Conservation (phyloP, 1,140 invertebrate species). For the Bursaphelenchus mucronatus region DNA sequence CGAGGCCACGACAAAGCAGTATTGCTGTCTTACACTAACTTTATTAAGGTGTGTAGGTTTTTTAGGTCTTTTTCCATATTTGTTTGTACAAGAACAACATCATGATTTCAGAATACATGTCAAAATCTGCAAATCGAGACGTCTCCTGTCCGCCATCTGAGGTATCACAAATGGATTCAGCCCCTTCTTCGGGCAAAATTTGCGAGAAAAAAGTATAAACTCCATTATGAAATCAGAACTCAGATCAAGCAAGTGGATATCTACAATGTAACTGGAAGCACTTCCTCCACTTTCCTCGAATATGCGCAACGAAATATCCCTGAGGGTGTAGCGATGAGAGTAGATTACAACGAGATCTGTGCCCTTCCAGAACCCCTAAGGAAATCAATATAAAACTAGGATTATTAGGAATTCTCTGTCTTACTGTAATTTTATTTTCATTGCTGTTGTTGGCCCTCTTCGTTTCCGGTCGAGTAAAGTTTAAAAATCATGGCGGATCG, state of each 20-base stretch:
- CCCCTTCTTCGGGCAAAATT: constrained; percentile 79
- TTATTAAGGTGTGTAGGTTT: constrained; percentile 44
- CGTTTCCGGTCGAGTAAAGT: no score
- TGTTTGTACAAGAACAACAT: constrained; percentile 13
- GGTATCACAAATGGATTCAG: constrained; percentile 52
- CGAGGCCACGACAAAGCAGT: constrained; percentile 57
- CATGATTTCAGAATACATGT: constrained; percentile 47
- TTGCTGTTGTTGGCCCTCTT: no score
- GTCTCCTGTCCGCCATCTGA: constrained; percentile 28
- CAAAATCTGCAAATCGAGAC: constrained; percentile 42
- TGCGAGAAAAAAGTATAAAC: constrained; percentile 85
- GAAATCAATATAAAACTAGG: neutral
- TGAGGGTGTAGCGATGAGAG: constrained; percentile 90
- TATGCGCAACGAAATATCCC: constrained; percentile 94
- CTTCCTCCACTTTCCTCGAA: constrained; percentile 88
- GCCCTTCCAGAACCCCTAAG: constrained; percentile 31
- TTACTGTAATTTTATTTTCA: neutral
- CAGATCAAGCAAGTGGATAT: constrained; percentile 81
- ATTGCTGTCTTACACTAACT: constrained; percentile 52
- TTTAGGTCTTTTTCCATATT: constrained; percentile 1
- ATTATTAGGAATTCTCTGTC: neutral
- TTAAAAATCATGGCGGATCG: no score
- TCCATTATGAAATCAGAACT: constrained; percentile 91
- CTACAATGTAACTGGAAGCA: constrained; percentile 81
- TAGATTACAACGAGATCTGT: constrained; percentile 66